Evolutionary conservation across 2,888 invertebrate genomes (phyloP).

Genomic region (Sarcophaga variegata): DNA sequence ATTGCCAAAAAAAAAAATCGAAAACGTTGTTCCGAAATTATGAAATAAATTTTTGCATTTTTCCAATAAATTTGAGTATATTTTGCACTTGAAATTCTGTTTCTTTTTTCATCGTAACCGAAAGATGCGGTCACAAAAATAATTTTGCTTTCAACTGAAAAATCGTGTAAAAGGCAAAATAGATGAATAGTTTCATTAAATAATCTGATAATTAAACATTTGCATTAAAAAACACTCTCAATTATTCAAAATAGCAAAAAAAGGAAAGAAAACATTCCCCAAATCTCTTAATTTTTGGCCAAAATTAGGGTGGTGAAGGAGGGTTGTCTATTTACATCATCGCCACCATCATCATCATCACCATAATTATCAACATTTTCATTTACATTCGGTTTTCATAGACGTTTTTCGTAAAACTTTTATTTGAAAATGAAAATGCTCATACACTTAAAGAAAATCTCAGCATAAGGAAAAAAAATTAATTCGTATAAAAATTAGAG

Average conservation of each 20-base stretch:
- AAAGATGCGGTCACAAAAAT: too few species aligned
- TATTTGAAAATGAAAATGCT: constrained; percentile 38
- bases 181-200: not conserved
- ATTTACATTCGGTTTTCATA: constrained; percentile 3
- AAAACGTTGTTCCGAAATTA: not conserved
- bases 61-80: constrained; percentile 35
- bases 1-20: not conserved
- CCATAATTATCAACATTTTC: constrained; percentile 1
- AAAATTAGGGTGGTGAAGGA: constrained; percentile 54
- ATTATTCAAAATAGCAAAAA: constrained; percentile 45
- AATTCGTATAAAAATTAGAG: too few species aligned
- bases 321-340: constrained; percentile 51
- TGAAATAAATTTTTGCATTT: constrained; percentile 11
- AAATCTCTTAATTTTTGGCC: constrained; percentile 49
- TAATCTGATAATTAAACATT: not conserved
- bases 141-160: too few species aligned
- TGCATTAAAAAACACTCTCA: constrained; percentile 23
- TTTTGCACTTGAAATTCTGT: constrained; percentile 57
- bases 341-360: not conserved
- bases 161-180: not conserved
- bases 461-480: not conserved
- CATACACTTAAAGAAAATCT: constrained; percentile 45
- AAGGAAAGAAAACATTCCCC: not conserved
- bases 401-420: constrained; percentile 33
- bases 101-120: not conserved